Percentiles rank a stretch among this genome's conserved stretches.
phyloP scores from a whole-genome alignment of 2,797 vertebrate species.

The Sitta carolinensis region DNA sequence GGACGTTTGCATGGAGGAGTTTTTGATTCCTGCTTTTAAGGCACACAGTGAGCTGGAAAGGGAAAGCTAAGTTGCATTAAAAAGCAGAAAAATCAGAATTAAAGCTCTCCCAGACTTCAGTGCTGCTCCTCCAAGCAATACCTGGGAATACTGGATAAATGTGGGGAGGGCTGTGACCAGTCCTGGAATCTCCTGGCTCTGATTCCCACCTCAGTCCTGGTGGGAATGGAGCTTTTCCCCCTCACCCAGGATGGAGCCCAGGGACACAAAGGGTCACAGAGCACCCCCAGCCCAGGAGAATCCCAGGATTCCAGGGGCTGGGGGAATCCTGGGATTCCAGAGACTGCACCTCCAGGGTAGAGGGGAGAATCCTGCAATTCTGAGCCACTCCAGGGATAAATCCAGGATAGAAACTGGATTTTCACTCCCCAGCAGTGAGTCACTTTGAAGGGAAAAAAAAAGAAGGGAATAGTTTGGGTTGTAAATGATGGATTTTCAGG shows the following conservation, averaged over 20 bases:
- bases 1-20: slow-evolving; percentile 56
- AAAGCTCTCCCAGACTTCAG: background rate
- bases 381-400: slow-evolving; percentile 52
- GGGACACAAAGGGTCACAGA: background rate
- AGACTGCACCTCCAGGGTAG: background rate
- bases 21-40: slow-evolving; percentile 66
- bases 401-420: slow-evolving; percentile 10
- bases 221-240: background rate
- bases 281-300: background rate
- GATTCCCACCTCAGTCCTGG: background rate
- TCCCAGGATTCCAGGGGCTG: no score
- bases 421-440: background rate
- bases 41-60: slow-evolving; percentile 41
- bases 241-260: background rate
- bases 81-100: slow-evolving; percentile 17
- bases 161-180: background rate
- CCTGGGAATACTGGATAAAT: background rate
- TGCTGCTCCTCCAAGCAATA: background rate
- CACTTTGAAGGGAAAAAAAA: background rate
- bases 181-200: background rate
- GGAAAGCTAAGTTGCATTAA: background rate
- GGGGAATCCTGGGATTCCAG: background rate
- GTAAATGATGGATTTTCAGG: background rate
- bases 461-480: background rate
- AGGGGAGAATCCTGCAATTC: slow-evolving; percentile 49